Evolutionary conservation across 2,888 invertebrate genomes (phyloP), one percentile per base, ranked within the genome.

Genomic region (Eupithecia dodoneata): DNA sequence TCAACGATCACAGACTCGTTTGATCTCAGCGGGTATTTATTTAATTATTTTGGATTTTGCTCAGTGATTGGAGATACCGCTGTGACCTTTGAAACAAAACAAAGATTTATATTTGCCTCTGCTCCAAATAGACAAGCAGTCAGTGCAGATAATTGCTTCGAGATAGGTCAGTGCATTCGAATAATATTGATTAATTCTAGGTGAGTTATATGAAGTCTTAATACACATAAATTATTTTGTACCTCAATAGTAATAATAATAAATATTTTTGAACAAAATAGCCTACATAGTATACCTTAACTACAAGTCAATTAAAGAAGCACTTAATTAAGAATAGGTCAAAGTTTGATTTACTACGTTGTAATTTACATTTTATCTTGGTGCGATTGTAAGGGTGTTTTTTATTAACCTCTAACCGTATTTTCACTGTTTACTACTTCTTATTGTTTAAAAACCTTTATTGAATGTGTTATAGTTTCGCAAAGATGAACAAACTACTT

Each of bases 51-150:
- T 75, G 74, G 74, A 79, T 75, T 65, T 79, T 79, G 77, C 73
- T 69, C 76, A 80, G 66, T 76, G 78, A 78, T 80, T 73, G 72
- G 44, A n/a, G 72, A 75, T 88, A 87, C 86, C 87, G 65, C 9
- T 65, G 52, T 88, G 85, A 88, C 90, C 88, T 85, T 82, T 83
- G 78, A 79, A 79, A 71, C 81, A 82, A 83, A 72, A 84, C 83
- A 85, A 85, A 85, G 83, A 84, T 88, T 84, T 85, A 86, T 79
- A 79, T 65, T 67, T 74, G 75, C 83, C 63, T 10, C 49, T 86
- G 85, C 81, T 84, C 85, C 80, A 85, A 85, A 85, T 87, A 82
- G 81, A 83, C 79, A n/a, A 81, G 85, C 87, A 90, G 88, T 89
- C 83, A 81, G 83, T 87, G 83, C 85, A 86, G 85, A 87, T 85